A percentile compares a stretch with the other conserved stretches of the same genome.
Evolutionary conservation across 2,888 invertebrate genomes (phyloP).

Genomic region (Catonia carolina): DNA sequence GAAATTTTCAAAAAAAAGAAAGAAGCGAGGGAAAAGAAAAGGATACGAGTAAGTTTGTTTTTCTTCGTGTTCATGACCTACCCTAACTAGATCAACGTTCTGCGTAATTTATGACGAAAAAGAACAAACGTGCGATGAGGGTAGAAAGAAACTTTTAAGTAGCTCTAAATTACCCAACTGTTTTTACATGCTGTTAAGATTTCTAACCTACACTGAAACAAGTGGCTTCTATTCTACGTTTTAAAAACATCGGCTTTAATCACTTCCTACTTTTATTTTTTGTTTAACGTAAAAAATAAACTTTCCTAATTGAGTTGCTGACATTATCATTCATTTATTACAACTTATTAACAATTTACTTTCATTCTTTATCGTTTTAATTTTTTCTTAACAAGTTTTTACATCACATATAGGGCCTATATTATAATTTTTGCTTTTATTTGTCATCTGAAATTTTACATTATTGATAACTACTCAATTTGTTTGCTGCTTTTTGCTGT

Average conservation of each 20-base stretch:
- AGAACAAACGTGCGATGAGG: conserved; percentile 26
- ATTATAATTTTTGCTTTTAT: no score
- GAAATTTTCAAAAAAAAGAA: conserved; percentile 28
- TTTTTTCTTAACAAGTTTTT: no score
- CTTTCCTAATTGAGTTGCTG: no score
- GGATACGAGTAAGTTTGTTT: conserved; percentile 19
- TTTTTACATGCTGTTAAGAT: conserved; percentile 28
- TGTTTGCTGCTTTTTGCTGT: no score
- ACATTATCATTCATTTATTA: no score
- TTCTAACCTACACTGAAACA: conserved; percentile 15
- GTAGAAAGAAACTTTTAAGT: conserved; percentile 31
- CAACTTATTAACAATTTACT: no score
- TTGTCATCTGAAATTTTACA: no score
- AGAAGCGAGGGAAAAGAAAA: conserved; percentile 19
- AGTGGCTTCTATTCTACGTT: conserved; percentile 22
- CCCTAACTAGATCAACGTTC: conserved; percentile 25
- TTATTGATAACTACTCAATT: no score
- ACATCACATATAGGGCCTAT: no score
- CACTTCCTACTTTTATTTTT: no score
- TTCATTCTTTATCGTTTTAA: no score
- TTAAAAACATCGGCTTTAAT: conserved; percentile 16
- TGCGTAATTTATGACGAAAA: conserved; percentile 30
- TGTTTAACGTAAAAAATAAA: no score
- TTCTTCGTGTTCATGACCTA: conserved; percentile 29
- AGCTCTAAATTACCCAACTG: conserved; percentile 32